A percentile compares a stretch with the other conserved stretches of the same genome.
These are phyloP conservation scores for Poecilia picta DNA, from an alignment of 2,797 vertebrate species.

Conservation along the genomic window DNA sequence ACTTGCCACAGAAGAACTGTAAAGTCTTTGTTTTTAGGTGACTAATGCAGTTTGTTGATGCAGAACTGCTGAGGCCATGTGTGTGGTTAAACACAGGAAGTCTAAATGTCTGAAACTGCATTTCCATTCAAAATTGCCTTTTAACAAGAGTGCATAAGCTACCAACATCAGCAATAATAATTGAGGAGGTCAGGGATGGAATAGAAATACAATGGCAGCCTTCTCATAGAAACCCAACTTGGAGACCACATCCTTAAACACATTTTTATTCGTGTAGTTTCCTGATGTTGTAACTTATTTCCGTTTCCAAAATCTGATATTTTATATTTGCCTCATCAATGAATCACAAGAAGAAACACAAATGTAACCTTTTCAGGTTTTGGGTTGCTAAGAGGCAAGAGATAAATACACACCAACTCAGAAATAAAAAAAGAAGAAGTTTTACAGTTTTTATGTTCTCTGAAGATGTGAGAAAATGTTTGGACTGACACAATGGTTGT, in stretches of 20 bases:
- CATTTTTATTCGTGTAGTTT: background rate
- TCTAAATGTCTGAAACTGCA: background rate
- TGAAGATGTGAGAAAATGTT: background rate
- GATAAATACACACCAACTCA: background rate
- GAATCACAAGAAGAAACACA: background rate
- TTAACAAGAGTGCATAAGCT: background rate
- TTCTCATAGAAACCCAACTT: background rate
- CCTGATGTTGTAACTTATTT: background rate
- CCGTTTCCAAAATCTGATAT: background rate
- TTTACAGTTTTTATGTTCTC: background rate
- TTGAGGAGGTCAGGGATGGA: background rate
- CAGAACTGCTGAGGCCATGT: slow-evolving; percentile 27
- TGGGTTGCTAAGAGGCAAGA: background rate
- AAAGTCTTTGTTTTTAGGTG: background rate
- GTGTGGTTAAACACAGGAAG: background rate
- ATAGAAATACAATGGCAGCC: background rate
- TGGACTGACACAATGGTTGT: background rate
- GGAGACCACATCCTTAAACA: background rate
- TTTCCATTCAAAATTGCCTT: background rate
- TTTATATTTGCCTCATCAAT: background rate
- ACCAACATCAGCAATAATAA: background rate
- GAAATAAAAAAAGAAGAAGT: background rate
- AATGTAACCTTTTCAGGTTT: background rate
- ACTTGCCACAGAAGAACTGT: slow-evolving; percentile 20
- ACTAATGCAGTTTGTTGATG: background rate